Conservation (phyloP, 2,113 vertebrate genomes). For the Corapipo altera region DNA sequence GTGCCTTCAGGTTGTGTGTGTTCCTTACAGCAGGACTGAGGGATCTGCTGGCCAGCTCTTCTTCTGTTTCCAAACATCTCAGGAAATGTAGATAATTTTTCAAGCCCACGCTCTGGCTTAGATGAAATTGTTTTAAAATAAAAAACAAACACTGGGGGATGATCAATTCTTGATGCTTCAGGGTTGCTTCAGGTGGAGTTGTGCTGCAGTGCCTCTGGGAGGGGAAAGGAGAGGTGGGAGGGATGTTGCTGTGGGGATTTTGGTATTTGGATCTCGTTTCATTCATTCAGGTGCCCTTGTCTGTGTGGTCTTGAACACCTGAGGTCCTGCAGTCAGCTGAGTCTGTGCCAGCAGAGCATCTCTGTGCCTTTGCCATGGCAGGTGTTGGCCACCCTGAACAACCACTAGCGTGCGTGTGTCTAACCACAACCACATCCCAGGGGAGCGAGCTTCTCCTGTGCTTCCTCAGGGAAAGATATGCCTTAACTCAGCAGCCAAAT, state of each 20-base stretch:
- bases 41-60: not conserved
- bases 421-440: not conserved
- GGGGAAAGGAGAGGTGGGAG: not conserved
- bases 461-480: not conserved
- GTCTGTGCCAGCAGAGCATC: not conserved
- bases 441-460: not conserved
- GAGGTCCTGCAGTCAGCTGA: not conserved
- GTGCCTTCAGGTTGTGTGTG: not conserved
- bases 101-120: fast-evolving
- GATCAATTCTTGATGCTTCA: not conserved
- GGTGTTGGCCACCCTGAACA: not conserved
- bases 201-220: not conserved
- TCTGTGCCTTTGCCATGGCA: fast-evolving
- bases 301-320: not conserved
- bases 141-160: not conserved
- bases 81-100: not conserved
- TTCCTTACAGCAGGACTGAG: not conserved
- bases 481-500: not conserved
- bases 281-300: fast-evolving
- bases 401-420: not conserved
- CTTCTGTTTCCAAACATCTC: not conserved
- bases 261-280: fast-evolving
- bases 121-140: not conserved
- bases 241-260: not conserved
- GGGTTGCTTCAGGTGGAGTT: not conserved